Base-by-base conservation (phyloP, 2,888 invertebrate genomes). In the Eurytoma californica region DNA sequence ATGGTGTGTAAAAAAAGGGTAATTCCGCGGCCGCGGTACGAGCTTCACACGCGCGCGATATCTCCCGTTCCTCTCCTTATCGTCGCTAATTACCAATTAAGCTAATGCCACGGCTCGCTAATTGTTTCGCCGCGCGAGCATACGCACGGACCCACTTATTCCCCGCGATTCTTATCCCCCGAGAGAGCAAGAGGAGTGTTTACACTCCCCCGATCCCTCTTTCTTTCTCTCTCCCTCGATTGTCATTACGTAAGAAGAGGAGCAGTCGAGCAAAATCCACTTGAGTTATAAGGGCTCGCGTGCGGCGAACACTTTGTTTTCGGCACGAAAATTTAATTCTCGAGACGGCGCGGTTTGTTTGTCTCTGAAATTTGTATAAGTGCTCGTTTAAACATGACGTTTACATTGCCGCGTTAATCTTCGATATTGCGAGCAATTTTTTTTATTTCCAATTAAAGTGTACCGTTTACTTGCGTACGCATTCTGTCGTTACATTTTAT, bases 11-110 rank as follows among this genome's bases (percentile, higher is more conserved):
- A 20, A 77, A 66, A 58, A 65, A 58, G 51, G 53, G 18, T 30
- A 30, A 68, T 75, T 60, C 53, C 68, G 3, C 58, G 28, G 30
- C 16, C 53, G 53, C 53, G 53, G 53, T n/a, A 14, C 13, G 12
- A 9, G 61, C 61, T 28, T 30, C 61, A 39, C 60, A 24, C 58
- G n/a, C 16, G 28, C 53, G 65, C 9, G 55, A 67, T 51, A 63
- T 67, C 28, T 18, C 66, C 18, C 30, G 24, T 3, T 28, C 39
- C 49, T 28, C 58, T 14, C 61, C 76, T 77, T 80, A 77, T 80
- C 75, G 68, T 30, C 53, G 55, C 58, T 76, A 81, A 79, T 81
- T 76, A 69, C 69, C 69, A 79, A 79, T 81, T 81, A 79, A 70
- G 76, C 79, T 73, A 78, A 75, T 78, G 67, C 66, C 47, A 63